A percentile compares a stretch with the other conserved stretches of the same genome.
phyloP scores from a whole-genome alignment of 2,888 invertebrate species.

The Nomada hirtipes region DNA sequence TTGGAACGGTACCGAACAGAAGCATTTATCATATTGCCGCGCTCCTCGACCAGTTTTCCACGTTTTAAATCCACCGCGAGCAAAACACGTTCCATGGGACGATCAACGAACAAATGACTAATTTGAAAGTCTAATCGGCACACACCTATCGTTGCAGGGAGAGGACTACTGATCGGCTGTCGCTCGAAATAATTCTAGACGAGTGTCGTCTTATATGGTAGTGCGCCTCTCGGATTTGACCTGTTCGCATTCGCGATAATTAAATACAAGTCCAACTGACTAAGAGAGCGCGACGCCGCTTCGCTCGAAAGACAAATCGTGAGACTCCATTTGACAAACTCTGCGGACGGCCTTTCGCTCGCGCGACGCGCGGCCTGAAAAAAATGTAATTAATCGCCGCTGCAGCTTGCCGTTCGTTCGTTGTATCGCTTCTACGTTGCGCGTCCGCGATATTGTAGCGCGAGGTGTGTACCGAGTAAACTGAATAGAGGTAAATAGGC shows the following conservation, averaged over 20 bases:
- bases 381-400: conserved; percentile 32
- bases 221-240: conserved; percentile 1
- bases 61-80: not conserved
- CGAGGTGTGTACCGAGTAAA: conserved; percentile 64
- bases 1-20: too few relatives aligned
- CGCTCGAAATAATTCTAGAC: conserved; percentile 13
- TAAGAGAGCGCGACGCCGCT: not conserved
- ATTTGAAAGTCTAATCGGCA: conserved; percentile 50
- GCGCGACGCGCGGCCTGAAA: not conserved
- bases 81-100: not conserved
- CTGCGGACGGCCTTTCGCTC: too few relatives aligned
- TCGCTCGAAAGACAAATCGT: not conserved
- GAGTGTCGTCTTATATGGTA: conserved; percentile 24
- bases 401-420: conserved; percentile 19
- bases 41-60: not conserved
- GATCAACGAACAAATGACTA: conserved; percentile 18
- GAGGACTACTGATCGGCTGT: not conserved
- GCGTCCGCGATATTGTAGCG: conserved; percentile 66
- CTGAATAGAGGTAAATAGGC: conserved; percentile 48
- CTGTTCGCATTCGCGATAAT: conserved; percentile 18
- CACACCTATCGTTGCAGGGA: not conserved
- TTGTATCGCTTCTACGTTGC: conserved; percentile 68
- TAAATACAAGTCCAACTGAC: conserved; percentile 22
- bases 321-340: too few relatives aligned
- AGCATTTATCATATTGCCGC: too few relatives aligned